Conservation (phyloP, 2,113 vertebrate genomes). For the Microcebus lehilahytsara region DNA sequence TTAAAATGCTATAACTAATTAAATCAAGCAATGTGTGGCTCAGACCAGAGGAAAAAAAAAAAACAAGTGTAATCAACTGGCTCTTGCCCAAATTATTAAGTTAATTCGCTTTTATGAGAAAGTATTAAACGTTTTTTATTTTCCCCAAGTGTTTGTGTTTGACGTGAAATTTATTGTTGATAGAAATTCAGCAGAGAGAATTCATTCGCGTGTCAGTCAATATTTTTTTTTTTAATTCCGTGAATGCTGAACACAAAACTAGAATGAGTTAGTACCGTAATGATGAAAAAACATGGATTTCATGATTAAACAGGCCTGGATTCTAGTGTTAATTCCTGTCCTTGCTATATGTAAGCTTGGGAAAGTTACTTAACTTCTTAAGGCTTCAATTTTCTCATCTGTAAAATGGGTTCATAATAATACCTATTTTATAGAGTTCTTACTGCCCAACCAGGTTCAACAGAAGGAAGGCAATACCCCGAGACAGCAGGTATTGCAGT, state of each 20-base stretch:
- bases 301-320: background rate
- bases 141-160: background rate
- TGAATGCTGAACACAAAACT: background rate
- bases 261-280: background rate
- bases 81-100: background rate
- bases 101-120: slow-evolving; percentile 29
- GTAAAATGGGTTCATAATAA: background rate
- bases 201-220: background rate
- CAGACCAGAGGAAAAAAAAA: background rate
- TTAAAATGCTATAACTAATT: background rate
- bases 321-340: background rate
- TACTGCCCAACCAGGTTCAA: background rate
- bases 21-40: background rate
- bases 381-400: background rate
- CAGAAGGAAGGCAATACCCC: no score
- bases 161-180: slow-evolving; percentile 10
- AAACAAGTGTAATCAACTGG: background rate
- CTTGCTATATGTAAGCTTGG: background rate
- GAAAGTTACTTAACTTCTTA: background rate
- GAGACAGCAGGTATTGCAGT: no score
- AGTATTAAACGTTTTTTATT: background rate
- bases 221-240: background rate
- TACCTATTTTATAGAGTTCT: background rate
- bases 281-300: background rate
- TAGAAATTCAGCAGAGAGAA: background rate